Base-by-base conservation (phyloP, 2,888 invertebrate species). In the Dioctria rufipes region DNA sequence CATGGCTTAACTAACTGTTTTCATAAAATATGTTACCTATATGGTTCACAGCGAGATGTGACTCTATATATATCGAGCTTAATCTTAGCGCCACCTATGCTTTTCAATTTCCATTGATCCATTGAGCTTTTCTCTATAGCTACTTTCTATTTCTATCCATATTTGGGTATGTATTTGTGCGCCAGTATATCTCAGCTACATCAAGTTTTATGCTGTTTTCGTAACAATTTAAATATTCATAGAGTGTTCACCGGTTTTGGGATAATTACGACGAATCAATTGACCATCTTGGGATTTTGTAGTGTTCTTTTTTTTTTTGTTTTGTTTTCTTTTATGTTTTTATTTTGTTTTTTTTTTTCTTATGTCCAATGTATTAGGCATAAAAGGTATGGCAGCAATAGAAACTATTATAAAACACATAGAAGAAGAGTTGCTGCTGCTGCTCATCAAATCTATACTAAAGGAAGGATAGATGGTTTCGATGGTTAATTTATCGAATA, bases 201-300 rank as follows among this genome's bases (percentile, higher is more conserved):
- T 43, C n/a, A 40, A n/a, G 58, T 8, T 60, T n/a, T 8, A 13
- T 60, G 11, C 42, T 42, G 63, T 60, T 75, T 75, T 60, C 9
- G 42, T 60, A 75, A 75, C 43, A 40, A 75, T 60, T 75, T 75
- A 75, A 75, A 60, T 75, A 75, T 75, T 75, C 73, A 75, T 75
- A 60, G 49, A 75, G 54, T 75, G 73, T 60, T 75, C 73, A 75
- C 73, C 73, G 73, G 73, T 75, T 75, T 75, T 75, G 73, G 60
- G 73, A 75, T 75, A 75, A 75, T 75, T 75, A 75, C 73, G 43
- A 75, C 43, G 73, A 75, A 75, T 75, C 60, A 54, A 75, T 75
- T 43, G 9, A 4, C 60, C 43, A 43, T 60, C 42, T 43, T 75
- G 40, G 60, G 60, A 43, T 25, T 60, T 40, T 25, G 63, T 13